Conservation (phyloP, 2,797 vertebrate species). For the Nasua narica region DNA sequence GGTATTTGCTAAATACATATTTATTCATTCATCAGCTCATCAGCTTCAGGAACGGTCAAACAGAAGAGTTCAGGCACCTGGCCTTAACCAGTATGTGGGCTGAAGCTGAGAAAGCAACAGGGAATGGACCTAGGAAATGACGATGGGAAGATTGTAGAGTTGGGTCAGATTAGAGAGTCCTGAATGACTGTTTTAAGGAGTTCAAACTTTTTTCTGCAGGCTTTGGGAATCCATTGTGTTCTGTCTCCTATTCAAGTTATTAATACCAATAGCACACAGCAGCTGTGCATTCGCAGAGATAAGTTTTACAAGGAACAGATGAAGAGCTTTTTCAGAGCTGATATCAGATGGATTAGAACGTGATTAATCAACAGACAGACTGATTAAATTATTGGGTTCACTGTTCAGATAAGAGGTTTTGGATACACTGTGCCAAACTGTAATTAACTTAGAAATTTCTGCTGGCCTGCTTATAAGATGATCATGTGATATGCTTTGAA, state of each 20-base stretch:
- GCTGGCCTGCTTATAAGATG: slow-evolving; percentile 59
- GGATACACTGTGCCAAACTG: slow-evolving; percentile 69
- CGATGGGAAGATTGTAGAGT: neutral
- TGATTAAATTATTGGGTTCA: slow-evolving; percentile 78
- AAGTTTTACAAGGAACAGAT: slow-evolving; percentile 66
- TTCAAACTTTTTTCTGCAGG: slow-evolving; percentile 18
- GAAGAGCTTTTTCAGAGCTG: slow-evolving; percentile 61
- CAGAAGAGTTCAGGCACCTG: neutral
- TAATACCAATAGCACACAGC: slow-evolving; percentile 47
- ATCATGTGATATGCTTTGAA: slow-evolving; percentile 61
- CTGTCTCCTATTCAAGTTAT: slow-evolving; percentile 53
- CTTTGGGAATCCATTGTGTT: slow-evolving; percentile 38
- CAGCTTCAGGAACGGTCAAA: neutral
- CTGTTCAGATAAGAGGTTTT: slow-evolving; percentile 76
- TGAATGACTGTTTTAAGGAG: slow-evolving; percentile 31
- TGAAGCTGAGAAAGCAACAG: neutral
- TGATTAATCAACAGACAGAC: slow-evolving; percentile 74
- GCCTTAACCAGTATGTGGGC: neutral
- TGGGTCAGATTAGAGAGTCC: neutral
- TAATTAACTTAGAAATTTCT: slow-evolving; percentile 76
- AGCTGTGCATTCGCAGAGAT: slow-evolving; percentile 61
- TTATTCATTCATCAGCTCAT: neutral
- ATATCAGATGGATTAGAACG: slow-evolving; percentile 76
- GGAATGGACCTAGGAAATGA: neutral
- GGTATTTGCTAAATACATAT: neutral